These are phyloP conservation scores for Eristalis pertinax DNA, from an alignment of 2,888 invertebrate genomes.

Conservation along the genomic window DNA sequence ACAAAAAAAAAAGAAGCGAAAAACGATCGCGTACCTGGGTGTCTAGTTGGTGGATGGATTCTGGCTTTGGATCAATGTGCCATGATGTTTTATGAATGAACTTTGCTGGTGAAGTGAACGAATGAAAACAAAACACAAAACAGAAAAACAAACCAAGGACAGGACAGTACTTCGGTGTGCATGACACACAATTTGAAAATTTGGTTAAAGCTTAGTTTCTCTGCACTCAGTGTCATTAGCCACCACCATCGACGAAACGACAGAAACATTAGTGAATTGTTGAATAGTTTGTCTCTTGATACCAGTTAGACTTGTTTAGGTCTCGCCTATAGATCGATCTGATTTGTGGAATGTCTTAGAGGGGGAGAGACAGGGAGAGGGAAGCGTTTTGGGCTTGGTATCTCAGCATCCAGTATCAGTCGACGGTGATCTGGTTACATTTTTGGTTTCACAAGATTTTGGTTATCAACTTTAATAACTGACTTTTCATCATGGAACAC, in stretches of 20 bases:
- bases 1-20: too few relatives aligned
- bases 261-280: not conserved
- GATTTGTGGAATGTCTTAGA: not conserved
- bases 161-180: constrained; percentile 11
- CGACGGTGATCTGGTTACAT: not conserved
- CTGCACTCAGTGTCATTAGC: not conserved
- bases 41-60: not conserved
- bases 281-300: not conserved
- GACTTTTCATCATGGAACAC: not conserved
- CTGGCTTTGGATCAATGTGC: constrained; percentile 38
- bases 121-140: not conserved
- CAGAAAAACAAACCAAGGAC: constrained; percentile 48
- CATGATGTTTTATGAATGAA: constrained; percentile 70
- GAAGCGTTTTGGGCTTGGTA: not conserved
- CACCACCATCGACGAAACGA: not conserved
- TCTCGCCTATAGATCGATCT: not conserved
- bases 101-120: constrained; percentile 29
- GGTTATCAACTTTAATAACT: not conserved
- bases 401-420: not conserved
- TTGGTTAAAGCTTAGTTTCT: constrained; percentile 11
- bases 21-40: constrained; percentile 5
- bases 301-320: constrained; percentile 55
- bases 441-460: not conserved
- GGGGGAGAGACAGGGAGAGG: not conserved
- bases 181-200: constrained; percentile 63